Conservation (phyloP, 1,140 invertebrate species). For the Macrobrachium rosenbergii region DNA sequence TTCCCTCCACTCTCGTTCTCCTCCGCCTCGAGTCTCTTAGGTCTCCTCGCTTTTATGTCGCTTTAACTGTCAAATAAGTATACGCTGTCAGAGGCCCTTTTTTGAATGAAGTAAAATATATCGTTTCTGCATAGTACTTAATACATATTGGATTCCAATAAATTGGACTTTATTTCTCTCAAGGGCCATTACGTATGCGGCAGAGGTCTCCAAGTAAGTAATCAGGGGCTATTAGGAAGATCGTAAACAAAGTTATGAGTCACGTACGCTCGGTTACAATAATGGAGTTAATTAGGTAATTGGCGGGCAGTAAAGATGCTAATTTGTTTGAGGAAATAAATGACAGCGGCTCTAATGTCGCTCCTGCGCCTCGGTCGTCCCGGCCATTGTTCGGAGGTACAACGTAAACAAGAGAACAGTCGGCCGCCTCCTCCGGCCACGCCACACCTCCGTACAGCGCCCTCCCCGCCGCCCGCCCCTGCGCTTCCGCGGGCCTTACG, state of each 20-base stretch:
- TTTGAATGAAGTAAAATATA: constrained; percentile 52
- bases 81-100: constrained; percentile 47
- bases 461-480: background rate
- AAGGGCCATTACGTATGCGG: constrained; percentile 29
- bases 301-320: constrained; percentile 54
- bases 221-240: constrained; percentile 48
- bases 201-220: constrained; percentile 46
- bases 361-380: constrained; percentile 26
- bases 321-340: constrained; percentile 61
- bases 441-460: background rate
- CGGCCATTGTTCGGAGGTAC: constrained; percentile 34
- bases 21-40: background rate
- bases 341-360: constrained; percentile 51
- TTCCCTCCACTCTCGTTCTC: background rate
- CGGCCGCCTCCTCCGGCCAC: background rate
- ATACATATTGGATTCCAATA: constrained; percentile 59
- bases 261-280: constrained; percentile 56
- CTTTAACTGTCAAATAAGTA: constrained; percentile 59
- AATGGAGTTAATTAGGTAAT: constrained; percentile 59
- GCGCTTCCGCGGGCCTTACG: background rate
- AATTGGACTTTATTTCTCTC: constrained; percentile 45
- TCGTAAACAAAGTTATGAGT: constrained; percentile 51
- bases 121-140: constrained; percentile 54
- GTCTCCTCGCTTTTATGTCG: constrained; percentile 15
- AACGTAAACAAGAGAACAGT: constrained; percentile 12